phyloP scores from a whole-genome alignment of 2,113 vertebrate genomes.

The Ptilorrhoa leucosticta region DNA sequence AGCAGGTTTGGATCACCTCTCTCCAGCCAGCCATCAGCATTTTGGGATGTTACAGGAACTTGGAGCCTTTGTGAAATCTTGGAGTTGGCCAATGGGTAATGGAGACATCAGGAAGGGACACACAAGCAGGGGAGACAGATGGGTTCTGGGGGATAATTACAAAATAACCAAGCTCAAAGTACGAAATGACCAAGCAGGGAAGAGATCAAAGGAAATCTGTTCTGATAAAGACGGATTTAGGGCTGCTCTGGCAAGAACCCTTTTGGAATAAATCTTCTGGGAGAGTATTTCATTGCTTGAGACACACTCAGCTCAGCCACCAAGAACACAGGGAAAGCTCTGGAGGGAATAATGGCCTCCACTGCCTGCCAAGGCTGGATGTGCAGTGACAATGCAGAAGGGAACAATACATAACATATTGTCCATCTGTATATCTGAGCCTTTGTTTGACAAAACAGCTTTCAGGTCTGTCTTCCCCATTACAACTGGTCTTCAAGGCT shows the following conservation, averaged over 20 bases:
- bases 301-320: not conserved
- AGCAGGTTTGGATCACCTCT: not conserved
- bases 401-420: not conserved
- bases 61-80: not conserved
- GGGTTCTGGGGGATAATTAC: not conserved
- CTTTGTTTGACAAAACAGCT: not conserved
- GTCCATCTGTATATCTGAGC: not conserved
- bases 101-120: not conserved
- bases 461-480: not conserved
- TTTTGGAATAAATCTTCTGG: not conserved
- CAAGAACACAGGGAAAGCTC: not conserved
- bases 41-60: not conserved
- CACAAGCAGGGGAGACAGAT: not conserved
- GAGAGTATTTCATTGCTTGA: not conserved
- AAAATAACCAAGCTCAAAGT: not conserved
- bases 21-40: not conserved
- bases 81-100: not conserved
- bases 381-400: not conserved
- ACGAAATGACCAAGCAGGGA: not conserved
- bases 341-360: not conserved
- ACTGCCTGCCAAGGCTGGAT: not conserved
- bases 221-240: not conserved
- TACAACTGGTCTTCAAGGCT: accelerated
- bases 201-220: not conserved
- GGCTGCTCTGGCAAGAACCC: not conserved